phyloP scores from a whole-genome alignment of 2,888 invertebrate genomes.

The Mimumesa dahlbomi region DNA sequence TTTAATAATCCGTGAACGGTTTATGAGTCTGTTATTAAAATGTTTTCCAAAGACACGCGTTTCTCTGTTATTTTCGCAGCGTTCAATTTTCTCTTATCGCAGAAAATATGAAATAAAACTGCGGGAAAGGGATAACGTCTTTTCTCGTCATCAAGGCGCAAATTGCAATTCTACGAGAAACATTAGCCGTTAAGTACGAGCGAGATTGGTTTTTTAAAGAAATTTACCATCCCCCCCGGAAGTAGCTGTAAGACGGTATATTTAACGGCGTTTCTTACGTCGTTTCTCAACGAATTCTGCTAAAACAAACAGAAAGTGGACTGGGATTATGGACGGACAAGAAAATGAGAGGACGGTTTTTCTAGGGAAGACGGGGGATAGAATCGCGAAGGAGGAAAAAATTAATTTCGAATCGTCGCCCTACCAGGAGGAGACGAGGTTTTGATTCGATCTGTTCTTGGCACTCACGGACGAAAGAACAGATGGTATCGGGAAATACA shows the following conservation, averaged over 20 bases:
- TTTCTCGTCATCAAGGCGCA: conserved; percentile 35
- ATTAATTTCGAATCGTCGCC: conserved; percentile 53
- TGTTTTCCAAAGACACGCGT: too few relatives aligned
- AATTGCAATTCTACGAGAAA: conserved; percentile 63
- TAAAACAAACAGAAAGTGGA: conserved; percentile 19
- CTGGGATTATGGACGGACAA: neutral
- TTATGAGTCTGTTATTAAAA: too few relatives aligned
- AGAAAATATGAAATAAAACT: neutral
- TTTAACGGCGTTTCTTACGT: conserved; percentile 25
- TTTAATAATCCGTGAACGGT: too few relatives aligned
- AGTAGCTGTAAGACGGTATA: conserved; percentile 21
- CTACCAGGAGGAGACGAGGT: conserved; percentile 49
- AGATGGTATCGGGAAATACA: conserved; percentile 34
- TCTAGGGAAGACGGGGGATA: neutral
- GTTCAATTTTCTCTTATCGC: neutral
- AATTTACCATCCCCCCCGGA: conserved; percentile 59
- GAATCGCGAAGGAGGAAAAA: conserved; percentile 26
- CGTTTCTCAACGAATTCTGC: conserved; percentile 4
- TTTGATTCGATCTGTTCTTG: conserved; percentile 50
- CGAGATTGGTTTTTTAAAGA: conserved; percentile 69
- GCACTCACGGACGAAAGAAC: conserved; percentile 16
- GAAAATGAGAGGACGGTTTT: conserved; percentile 11
- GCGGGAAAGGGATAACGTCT: conserved; percentile 16
- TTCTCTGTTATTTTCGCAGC: too few relatives aligned
- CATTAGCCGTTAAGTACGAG: conserved; percentile 60